phyloP scores from a whole-genome alignment of 2,888 invertebrate genomes.

The Deilephila porcellus region DNA sequence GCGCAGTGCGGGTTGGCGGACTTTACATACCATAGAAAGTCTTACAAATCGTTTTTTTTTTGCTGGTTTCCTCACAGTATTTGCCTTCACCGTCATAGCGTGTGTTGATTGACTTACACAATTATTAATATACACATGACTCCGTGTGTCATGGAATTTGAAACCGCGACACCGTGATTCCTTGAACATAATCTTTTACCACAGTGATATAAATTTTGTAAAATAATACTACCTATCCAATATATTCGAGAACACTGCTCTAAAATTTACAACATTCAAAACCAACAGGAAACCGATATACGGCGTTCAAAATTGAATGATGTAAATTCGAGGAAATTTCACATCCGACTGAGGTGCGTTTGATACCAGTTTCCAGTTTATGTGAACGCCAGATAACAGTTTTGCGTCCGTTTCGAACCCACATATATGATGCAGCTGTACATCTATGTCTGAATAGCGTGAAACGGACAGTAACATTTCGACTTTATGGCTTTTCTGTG shows the following conservation, averaged over 20 bases:
- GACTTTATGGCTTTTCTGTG: too few relatives aligned
- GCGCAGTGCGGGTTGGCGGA: too few relatives aligned
- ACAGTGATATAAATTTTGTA: too few relatives aligned
- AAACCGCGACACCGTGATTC: too few relatives aligned
- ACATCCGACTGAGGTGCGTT: background rate
- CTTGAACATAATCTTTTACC: too few relatives aligned
- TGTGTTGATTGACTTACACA: too few relatives aligned
- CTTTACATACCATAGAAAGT: too few relatives aligned
- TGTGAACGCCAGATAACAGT: constrained; percentile 16
- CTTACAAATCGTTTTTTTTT: too few relatives aligned
- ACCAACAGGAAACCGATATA: background rate
- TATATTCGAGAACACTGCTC: background rate
- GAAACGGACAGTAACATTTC: background rate
- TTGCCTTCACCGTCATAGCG: too few relatives aligned
- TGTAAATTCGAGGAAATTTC: constrained; percentile 7
- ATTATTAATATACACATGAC: too few relatives aligned
- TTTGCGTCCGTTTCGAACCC: constrained; percentile 2
- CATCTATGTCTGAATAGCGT: background rate
- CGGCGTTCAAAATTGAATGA: constrained; percentile 11
- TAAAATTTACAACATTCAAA: background rate
- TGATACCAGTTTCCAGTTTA: constrained; percentile 7
- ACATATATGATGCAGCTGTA: background rate
- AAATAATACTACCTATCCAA: background rate
- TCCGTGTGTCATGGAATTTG: too few relatives aligned
- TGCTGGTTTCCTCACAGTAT: too few relatives aligned